Conservation (phyloP, 2,797 vertebrate genomes). For the Ctenochaetus hawaiiensis region DNA sequence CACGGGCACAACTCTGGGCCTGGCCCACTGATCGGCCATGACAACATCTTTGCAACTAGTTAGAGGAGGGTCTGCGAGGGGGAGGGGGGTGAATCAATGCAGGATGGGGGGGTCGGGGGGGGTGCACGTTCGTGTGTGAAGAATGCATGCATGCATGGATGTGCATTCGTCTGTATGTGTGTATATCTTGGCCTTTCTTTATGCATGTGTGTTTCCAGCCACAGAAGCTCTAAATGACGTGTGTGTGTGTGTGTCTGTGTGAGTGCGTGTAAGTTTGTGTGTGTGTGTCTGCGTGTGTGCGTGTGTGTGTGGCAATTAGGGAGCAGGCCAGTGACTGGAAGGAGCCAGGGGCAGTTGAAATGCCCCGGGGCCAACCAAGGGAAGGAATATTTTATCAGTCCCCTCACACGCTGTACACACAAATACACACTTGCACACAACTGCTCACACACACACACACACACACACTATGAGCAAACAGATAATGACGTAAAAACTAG, state of each 20-base stretch:
- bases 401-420: constrained; percentile 80
- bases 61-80: constrained; percentile 61
- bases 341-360: constrained; percentile 94
- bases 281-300: constrained; percentile 86
- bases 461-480: constrained; percentile 63
- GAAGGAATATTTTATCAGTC: constrained; percentile 85
- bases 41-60: constrained; percentile 98
- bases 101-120: constrained; percentile 61
- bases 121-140: constrained; percentile 65
- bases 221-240: constrained; percentile 90
- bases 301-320: constrained; percentile 96
- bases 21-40: constrained; percentile 94
- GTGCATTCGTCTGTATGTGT: constrained; percentile 76
- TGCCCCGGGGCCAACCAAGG: constrained; percentile 94
- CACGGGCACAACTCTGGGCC: constrained; percentile 93
- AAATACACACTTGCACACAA: constrained; percentile 71
- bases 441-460: constrained; percentile 53
- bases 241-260: constrained; percentile 29
- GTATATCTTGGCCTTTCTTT: constrained; percentile 67
- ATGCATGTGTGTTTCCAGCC: constrained; percentile 86
- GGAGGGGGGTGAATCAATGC: constrained; percentile 73
- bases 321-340: constrained; percentile 96
- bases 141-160: constrained; percentile 80
- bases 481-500: constrained; percentile 77
- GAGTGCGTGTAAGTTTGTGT: constrained; percentile 46